phyloP scores from a whole-genome alignment of 2,797 vertebrate genomes.

The Pipistrellus nathusii region DNA sequence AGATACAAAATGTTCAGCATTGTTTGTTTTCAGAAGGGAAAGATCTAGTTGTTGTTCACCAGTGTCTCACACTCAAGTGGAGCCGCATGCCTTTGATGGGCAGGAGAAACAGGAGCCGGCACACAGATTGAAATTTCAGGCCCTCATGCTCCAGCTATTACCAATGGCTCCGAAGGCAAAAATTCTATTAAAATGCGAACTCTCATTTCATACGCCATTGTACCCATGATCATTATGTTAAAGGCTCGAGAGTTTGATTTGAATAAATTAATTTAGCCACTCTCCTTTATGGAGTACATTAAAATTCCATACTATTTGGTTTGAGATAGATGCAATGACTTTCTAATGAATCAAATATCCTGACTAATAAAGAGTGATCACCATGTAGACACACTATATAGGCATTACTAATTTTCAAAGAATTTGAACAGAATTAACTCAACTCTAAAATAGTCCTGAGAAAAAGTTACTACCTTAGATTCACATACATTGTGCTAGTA shows the following conservation, averaged over 20 bases:
- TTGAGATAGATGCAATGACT: neutral
- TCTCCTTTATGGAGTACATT: constrained; percentile 16
- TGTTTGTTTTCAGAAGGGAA: neutral
- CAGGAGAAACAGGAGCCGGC: neutral
- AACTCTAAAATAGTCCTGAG: constrained; percentile 4
- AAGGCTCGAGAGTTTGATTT: neutral
- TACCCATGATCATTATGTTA: constrained; percentile 36
- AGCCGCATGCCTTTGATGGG: neutral
- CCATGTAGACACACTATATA: neutral
- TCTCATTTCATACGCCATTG: constrained; percentile 50
- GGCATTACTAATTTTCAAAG: neutral
- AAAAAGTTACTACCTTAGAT: neutral
- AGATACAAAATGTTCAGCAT: neutral
- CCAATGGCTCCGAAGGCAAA: neutral
- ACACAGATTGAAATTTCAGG: constrained; percentile 42
- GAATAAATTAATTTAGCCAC: constrained; percentile 53
- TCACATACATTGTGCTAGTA: neutral
- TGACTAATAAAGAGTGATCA: constrained; percentile 22
- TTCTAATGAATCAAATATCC: constrained; percentile 31
- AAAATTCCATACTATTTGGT: neutral
- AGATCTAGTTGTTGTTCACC: neutral
- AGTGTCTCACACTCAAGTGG: neutral
- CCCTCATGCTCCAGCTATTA: neutral
- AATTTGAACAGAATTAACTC: neutral
- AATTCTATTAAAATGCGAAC: constrained; percentile 11